A percentile compares a stretch with the other conserved stretches of the same genome.
Conservation (phyloP, 2,113 vertebrate genomes). For the Tyto alba region DNA sequence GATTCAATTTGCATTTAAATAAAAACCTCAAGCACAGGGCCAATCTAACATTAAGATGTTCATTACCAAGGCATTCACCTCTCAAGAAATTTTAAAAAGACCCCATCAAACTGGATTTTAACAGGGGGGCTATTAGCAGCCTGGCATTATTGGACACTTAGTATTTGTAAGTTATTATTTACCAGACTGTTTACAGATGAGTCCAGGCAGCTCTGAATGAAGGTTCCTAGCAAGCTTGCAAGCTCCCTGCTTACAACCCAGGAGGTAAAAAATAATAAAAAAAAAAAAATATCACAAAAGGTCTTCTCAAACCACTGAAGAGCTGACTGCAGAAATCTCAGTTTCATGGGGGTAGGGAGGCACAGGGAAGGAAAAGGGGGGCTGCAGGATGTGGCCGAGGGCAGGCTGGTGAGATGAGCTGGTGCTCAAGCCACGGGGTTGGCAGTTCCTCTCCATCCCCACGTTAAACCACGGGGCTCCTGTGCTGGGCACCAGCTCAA, state of each 20-base stretch:
- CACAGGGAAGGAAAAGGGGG: neutral
- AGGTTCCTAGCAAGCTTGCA: neutral
- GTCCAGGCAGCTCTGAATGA: neutral
- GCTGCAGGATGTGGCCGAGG: neutral
- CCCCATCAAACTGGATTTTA: neutral
- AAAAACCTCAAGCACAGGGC: neutral
- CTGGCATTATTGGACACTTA: neutral
- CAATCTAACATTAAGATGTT: neutral
- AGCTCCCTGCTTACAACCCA: neutral
- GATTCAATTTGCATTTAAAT: slow-evolving; percentile 53
- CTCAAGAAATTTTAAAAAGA: neutral
- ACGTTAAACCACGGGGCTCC: rapidly evolving
- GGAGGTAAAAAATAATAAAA: neutral
- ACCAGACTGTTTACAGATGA: neutral
- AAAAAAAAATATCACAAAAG: neutral
- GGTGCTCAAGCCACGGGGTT: neutral
- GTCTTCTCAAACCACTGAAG: neutral
- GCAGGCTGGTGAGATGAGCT: neutral
- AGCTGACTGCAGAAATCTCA: neutral
- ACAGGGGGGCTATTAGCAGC: neutral
- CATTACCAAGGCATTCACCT: neutral
- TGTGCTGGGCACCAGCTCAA: neutral
- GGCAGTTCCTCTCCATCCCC: neutral
- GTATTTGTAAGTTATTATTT: neutral
- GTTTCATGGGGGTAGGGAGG: neutral